Evolutionary conservation across 2,113 vertebrate genomes (phyloP), one percentile per base, ranked within the genome.

Genomic region (Tinamus guttatus): DNA sequence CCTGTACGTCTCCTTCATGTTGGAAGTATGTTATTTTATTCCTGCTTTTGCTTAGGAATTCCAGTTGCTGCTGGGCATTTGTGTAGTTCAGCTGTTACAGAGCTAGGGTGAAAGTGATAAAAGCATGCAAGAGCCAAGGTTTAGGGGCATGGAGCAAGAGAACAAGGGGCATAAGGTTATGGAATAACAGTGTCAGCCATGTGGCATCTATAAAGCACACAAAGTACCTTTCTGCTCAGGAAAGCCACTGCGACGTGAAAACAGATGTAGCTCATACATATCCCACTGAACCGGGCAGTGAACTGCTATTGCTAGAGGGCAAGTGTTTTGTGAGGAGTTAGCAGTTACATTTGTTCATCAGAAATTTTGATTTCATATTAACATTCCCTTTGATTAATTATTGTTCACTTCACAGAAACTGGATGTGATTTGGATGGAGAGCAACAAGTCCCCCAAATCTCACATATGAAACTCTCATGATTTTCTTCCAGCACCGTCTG

Each of bases 81-180:
- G 91, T 96, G 88, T 87, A 21, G 89, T 85, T 98, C 96, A 98
- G 97, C 96, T 98, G 96, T 97, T 97, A 91, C 1, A 5, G 60
- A 91, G 81, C 87, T 78, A 54, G 88, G 47, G 69, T 71, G 56
- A 85, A 86, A 94, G 80, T 69, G 74, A 84, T 79, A 91, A 74
- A 96, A 94, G 82, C 63, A 95, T 16, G 63, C n/a, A 94, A 88
- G 84, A 96, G 43, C n/a, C 76, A 92, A 94, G 75, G 74, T 87
- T 96, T 95, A 52, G 67, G 91, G 91, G 64, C 89, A 94, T 8
- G 28, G 85, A 87, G 68, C 5, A 21, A 84, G 95, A 85, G 38
- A 95, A 64, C 36, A 92, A 87, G 80, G 62, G 93, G 51, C 25
- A 9, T 91, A 87, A 90, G 93, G 71, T 95, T 95, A 90, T 91